Conservation (phyloP, 2,797 vertebrate genomes). For the Xyrichtys novacula region DNA sequence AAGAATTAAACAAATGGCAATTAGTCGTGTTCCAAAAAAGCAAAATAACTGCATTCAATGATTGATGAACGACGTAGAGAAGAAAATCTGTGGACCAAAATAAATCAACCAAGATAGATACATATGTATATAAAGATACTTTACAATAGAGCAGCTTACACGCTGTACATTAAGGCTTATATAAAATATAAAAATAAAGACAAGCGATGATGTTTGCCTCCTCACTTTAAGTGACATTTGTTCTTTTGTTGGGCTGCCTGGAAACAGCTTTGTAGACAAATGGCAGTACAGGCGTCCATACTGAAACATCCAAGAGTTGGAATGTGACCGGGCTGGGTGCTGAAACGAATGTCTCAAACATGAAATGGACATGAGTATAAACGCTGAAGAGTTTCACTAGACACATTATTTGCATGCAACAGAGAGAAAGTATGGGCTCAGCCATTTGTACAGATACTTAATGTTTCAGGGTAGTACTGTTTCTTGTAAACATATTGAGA, state of each 20-base stretch:
- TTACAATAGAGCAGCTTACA: conserved; percentile 89
- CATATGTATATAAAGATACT: conserved; percentile 88
- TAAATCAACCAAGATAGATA: conserved; percentile 78
- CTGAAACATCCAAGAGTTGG: conserved; percentile 75
- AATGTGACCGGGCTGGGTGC: conserved; percentile 75
- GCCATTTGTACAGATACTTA: conserved; percentile 85
- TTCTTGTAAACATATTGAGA: conserved; percentile 86
- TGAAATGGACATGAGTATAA: conserved; percentile 85
- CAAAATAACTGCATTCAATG: conserved; percentile 78
- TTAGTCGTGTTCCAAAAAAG: conserved; percentile 79
- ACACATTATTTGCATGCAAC: conserved; percentile 90
- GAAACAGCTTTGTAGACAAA: conserved; percentile 78
- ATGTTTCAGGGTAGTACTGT: conserved; percentile 82
- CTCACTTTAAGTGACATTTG: conserved; percentile 76
- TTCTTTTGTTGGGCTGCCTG: conserved; percentile 72
- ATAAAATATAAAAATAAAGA: conserved; percentile 92
- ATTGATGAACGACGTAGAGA: conserved; percentile 78
- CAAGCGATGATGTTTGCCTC: conserved; percentile 85
- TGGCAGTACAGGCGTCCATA: conserved; percentile 84
- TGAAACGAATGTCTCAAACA: conserved; percentile 77
- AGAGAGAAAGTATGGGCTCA: conserved; percentile 84
- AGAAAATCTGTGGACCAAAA: conserved; percentile 74
- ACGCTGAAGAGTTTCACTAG: conserved; percentile 86
- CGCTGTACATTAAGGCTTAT: conserved; percentile 92
- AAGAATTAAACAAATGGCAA: conserved; percentile 83